Evolutionary conservation across 2,113 vertebrate species (phyloP).

Genomic region (Tichodroma muraria): DNA sequence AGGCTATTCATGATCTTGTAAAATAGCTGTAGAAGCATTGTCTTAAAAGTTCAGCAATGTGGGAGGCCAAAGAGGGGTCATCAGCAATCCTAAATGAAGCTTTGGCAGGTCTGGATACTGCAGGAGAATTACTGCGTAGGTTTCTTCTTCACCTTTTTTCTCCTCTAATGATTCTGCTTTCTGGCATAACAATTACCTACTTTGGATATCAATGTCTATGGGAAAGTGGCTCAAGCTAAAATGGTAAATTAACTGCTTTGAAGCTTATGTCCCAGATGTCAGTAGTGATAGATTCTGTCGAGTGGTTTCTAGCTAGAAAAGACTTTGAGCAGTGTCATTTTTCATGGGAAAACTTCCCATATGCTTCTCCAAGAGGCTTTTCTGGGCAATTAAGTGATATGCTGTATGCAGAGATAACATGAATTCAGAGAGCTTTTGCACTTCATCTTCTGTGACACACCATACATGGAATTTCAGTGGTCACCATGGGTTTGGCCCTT

Average conservation of each 20-base stretch:
- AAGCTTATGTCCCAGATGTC: constrained; percentile 11
- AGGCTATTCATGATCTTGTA: background rate
- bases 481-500: background rate
- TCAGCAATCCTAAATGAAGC: background rate
- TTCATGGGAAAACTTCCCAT: constrained; percentile 33
- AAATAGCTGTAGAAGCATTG: background rate
- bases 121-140: background rate
- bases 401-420: background rate
- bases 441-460: background rate
- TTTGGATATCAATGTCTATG: background rate
- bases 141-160: background rate
- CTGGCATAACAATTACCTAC: background rate
- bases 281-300: constrained; percentile 14
- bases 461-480: background rate
- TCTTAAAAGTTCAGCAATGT: background rate
- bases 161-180: background rate
- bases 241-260: constrained; percentile 8
- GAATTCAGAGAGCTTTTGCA: background rate
- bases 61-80: background rate
- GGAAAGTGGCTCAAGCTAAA: background rate
- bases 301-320: constrained; percentile 29
- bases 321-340: background rate
- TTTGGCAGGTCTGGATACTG: background rate
- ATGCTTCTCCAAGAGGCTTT: background rate
- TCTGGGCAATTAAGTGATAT: constrained; percentile 22